Percentiles rank a stretch among this genome's conserved stretches.
These are phyloP conservation scores for Chelon labrosus DNA, from an alignment of 2,797 vertebrate genomes.

Conservation along the genomic window DNA sequence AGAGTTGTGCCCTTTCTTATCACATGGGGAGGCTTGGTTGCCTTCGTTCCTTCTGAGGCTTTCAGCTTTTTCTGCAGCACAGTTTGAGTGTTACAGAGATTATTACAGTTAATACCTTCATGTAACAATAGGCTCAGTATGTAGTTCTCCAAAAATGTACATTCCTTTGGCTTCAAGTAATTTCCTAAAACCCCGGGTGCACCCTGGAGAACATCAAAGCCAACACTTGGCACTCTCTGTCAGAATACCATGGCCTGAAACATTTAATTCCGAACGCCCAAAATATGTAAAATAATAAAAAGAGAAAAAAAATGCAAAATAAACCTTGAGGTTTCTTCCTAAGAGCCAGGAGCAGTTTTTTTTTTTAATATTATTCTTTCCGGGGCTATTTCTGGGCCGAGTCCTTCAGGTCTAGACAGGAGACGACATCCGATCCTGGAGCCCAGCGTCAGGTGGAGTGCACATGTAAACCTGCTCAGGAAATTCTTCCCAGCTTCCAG, in stretches of 20 bases:
- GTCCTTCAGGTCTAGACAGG: slow-evolving; percentile 76
- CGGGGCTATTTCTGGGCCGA: slow-evolving; percentile 69
- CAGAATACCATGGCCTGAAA: slow-evolving; percentile 50
- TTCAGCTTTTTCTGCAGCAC: neutral
- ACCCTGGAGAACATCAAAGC: slow-evolving; percentile 18
- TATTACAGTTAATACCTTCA: neutral
- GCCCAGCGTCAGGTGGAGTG: slow-evolving; percentile 55
- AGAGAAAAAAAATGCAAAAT: slow-evolving; percentile 45
- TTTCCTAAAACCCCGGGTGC: slow-evolving; percentile 21
- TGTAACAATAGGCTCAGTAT: slow-evolving; percentile 4
- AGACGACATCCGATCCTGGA: slow-evolving; percentile 64
- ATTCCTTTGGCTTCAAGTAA: slow-evolving; percentile 51
- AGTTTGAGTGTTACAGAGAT: neutral
- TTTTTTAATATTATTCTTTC: slow-evolving; percentile 27
- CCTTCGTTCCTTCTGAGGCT: neutral
- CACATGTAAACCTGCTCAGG: slow-evolving; percentile 60
- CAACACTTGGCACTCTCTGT: slow-evolving; percentile 27
- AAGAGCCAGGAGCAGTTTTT: slow-evolving; percentile 57
- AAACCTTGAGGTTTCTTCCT: slow-evolving; percentile 62
- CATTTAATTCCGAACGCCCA: slow-evolving; percentile 46
- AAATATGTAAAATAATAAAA: slow-evolving; percentile 66
- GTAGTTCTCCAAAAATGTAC: slow-evolving; percentile 11
- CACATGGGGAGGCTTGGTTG: slow-evolving; percentile 57
- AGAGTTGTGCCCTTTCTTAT: slow-evolving; percentile 19
- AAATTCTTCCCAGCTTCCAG: slow-evolving; percentile 68